phyloP scores from a whole-genome alignment of 2,797 vertebrate species.

The Hypotaenidia okinawae region DNA sequence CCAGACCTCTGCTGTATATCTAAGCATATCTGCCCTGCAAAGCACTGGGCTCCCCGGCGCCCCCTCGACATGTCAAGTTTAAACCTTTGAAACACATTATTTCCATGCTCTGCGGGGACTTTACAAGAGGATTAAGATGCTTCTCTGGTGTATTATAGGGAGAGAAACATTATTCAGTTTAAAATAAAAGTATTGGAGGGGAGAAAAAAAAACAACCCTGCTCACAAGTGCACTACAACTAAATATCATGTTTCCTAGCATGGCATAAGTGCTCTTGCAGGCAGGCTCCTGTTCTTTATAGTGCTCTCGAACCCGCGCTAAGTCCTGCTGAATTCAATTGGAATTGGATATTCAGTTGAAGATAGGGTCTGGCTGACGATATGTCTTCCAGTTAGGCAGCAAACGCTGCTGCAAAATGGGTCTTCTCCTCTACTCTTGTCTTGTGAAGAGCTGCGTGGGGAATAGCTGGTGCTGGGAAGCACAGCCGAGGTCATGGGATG shows the following conservation, averaged over 20 bases:
- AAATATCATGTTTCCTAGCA: neutral
- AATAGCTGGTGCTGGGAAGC: neutral
- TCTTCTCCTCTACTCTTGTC: neutral
- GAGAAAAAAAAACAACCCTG: neutral
- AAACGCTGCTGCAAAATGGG: neutral
- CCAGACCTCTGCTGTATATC: neutral
- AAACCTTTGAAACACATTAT: constrained; percentile 23
- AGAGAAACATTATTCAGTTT: constrained; percentile 8
- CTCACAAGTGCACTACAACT: constrained; percentile 30
- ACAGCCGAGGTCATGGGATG: neutral
- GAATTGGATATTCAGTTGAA: neutral
- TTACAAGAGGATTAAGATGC: constrained; percentile 39
- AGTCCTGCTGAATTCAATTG: constrained; percentile 1
- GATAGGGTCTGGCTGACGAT: neutral
- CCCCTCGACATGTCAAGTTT: neutral
- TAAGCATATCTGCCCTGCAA: neutral
- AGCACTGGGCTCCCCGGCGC: neutral
- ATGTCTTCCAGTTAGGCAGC: neutral
- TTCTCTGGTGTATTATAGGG: neutral
- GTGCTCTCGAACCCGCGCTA: neutral
- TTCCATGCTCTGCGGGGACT: constrained; percentile 18
- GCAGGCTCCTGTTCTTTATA: neutral
- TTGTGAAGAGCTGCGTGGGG: neutral
- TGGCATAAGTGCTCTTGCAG: neutral
- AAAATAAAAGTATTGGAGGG: constrained; percentile 46